Evolutionary conservation across 2,113 vertebrate genomes (phyloP).

Genomic region (Larimichthys crocea): DNA sequence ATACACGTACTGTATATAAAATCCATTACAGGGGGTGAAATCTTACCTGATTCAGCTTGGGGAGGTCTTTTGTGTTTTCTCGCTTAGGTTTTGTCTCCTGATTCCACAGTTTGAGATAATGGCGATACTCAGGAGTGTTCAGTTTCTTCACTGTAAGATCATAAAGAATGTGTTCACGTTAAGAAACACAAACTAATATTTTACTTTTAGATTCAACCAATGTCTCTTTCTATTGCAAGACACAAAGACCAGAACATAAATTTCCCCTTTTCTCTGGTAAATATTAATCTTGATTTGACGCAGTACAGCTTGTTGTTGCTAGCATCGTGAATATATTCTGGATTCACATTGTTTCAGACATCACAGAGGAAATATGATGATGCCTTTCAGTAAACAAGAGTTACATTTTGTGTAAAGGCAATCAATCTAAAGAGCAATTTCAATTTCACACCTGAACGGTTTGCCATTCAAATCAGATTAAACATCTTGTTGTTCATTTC

Average conservation of each 20-base stretch:
- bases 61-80: constrained; percentile 91
- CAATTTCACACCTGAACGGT: background rate
- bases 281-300: background rate
- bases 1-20: background rate
- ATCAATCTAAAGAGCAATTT: background rate
- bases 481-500: background rate
- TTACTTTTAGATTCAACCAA: background rate
- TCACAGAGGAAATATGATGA: background rate
- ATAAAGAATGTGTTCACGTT: background rate
- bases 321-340: background rate
- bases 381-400: background rate
- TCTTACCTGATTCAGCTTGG: constrained; percentile 94
- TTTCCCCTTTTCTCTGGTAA: background rate
- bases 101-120: constrained; percentile 94
- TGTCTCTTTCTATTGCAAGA: background rate
- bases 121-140: constrained; percentile 92
- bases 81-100: constrained; percentile 90
- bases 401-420: background rate
- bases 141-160: constrained; percentile 88
- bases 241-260: background rate
- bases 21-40: background rate
- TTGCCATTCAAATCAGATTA: background rate
- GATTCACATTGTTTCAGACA: background rate
- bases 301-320: no score
- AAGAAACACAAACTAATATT: no score